These are phyloP conservation scores for Hirtodrosophila duncani DNA, from an alignment of 2,888 invertebrate species.

Conservation along the genomic window DNA sequence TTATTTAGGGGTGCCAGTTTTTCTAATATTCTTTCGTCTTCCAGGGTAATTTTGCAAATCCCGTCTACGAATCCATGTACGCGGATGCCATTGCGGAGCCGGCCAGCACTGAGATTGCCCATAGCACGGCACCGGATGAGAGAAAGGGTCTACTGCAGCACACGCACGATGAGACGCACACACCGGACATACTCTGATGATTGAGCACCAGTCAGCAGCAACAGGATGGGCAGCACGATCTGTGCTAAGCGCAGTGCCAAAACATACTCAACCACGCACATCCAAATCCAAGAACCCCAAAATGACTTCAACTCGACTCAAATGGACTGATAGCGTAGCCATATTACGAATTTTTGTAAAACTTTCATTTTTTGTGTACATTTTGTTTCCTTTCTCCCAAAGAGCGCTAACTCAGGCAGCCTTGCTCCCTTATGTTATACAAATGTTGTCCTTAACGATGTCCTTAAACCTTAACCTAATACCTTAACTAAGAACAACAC, in stretches of 20 bases:
- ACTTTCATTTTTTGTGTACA: constrained; percentile 38
- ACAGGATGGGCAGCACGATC: constrained; percentile 29
- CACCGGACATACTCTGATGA: constrained; percentile 78
- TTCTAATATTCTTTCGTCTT: too few relatives aligned
- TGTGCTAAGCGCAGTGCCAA: constrained; percentile 59
- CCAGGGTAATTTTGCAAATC: constrained; percentile 89
- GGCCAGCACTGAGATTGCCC: constrained; percentile 68
- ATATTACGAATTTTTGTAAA: constrained; percentile 67
- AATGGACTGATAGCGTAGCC: constrained; percentile 74
- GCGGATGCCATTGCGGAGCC: constrained; percentile 77
- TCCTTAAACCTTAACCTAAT: too few relatives aligned
- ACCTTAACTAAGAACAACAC: constrained; percentile 20
- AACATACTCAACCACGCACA: constrained; percentile 13
- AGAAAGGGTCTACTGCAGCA: constrained; percentile 80
- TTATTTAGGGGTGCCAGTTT: too few relatives aligned
- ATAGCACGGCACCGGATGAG: constrained; percentile 79
- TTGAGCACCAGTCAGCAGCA: too few relatives aligned
- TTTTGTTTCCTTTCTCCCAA: constrained; percentile 51
- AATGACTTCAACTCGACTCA: constrained; percentile 66
- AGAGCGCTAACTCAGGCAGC: constrained; percentile 50
- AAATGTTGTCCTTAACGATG: constrained; percentile 43
- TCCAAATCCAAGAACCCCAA: constrained; percentile 34
- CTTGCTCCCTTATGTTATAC: constrained; percentile 35
- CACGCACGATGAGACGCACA: constrained; percentile 79
- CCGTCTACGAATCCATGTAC: constrained; percentile 91